Evolutionary conservation across 1,140 invertebrate species (phyloP).

Genomic region (Stegodyphus mimosarum): DNA sequence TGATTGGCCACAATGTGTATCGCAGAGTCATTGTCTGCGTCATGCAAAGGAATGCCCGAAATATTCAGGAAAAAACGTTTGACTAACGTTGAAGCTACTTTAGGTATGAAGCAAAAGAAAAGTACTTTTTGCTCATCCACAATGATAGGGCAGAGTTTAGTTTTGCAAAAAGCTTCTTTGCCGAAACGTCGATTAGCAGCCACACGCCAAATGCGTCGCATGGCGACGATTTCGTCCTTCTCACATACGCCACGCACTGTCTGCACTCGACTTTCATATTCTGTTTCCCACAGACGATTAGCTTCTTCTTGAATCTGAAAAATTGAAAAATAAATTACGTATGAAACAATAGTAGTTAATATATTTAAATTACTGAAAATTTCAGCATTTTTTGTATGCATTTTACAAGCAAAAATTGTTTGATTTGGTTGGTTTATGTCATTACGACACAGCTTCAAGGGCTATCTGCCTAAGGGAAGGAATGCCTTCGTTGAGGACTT

Average conservation of each 20-base stretch:
- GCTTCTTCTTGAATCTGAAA: background rate
- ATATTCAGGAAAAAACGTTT: constrained; percentile 62
- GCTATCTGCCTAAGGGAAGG: no score
- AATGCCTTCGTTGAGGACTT: no score
- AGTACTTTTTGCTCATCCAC: constrained; percentile 60
- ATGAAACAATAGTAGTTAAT: no score
- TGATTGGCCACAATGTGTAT: constrained; percentile 64
- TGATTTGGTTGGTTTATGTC: no score
- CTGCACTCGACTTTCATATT: constrained; percentile 28
- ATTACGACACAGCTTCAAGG: no score
- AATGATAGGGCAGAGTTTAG: constrained; percentile 61
- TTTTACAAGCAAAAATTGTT: no score
- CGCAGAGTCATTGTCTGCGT: constrained; percentile 40
- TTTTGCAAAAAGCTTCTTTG: constrained; percentile 54
- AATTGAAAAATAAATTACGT: background rate
- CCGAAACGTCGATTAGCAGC: constrained; percentile 38
- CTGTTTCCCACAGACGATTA: constrained; percentile 9
- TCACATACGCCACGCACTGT: constrained; percentile 28
- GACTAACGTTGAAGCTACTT: constrained; percentile 64
- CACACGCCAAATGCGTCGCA: constrained; percentile 39
- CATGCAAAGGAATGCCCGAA: constrained; percentile 37
- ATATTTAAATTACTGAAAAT: no score
- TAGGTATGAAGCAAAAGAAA: constrained; percentile 64
- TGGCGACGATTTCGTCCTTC: constrained; percentile 28
- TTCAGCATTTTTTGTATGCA: no score